These are phyloP conservation scores for Poeciliopsis occidentalis DNA, from an alignment of 2,113 vertebrate species.

Conservation along the genomic window DNA sequence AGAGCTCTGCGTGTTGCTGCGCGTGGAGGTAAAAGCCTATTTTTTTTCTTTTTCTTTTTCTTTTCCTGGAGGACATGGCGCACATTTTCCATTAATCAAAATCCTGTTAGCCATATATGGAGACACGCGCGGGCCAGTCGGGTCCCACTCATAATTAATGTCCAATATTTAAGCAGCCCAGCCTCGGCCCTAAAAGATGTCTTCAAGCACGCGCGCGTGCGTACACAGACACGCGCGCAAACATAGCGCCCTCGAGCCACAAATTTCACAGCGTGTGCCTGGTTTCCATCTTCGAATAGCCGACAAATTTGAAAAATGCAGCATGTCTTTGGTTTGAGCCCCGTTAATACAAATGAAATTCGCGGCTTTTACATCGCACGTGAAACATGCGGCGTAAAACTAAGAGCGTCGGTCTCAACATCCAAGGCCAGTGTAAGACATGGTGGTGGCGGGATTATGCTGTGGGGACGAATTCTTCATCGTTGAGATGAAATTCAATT, in stretches of 20 bases:
- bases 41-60: too few relatives aligned
- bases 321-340: not conserved
- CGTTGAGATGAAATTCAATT: too few relatives aligned
- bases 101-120: slow-evolving; percentile 71
- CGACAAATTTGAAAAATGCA: not conserved
- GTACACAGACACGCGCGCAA: not conserved
- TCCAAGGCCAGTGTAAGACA: not conserved
- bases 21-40: too few relatives aligned
- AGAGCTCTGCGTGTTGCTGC: too few relatives aligned
- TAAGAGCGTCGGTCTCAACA: not conserved
- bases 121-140: slow-evolving; percentile 52
- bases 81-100: too few relatives aligned
- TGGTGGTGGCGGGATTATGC: too few relatives aligned
- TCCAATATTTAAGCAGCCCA: slow-evolving; percentile 63
- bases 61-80: too few relatives aligned
- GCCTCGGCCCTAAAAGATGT: slow-evolving; percentile 21
- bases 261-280: not conserved
- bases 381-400: too few relatives aligned
- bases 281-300: not conserved
- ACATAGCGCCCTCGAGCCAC: not conserved
- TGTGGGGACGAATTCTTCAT: too few relatives aligned
- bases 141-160: slow-evolving; percentile 69
- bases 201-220: not conserved
- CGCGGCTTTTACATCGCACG: too few relatives aligned
- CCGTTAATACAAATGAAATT: not conserved